phyloP scores from a whole-genome alignment of 2,888 invertebrate genomes.

The Branchellion lobata region DNA sequence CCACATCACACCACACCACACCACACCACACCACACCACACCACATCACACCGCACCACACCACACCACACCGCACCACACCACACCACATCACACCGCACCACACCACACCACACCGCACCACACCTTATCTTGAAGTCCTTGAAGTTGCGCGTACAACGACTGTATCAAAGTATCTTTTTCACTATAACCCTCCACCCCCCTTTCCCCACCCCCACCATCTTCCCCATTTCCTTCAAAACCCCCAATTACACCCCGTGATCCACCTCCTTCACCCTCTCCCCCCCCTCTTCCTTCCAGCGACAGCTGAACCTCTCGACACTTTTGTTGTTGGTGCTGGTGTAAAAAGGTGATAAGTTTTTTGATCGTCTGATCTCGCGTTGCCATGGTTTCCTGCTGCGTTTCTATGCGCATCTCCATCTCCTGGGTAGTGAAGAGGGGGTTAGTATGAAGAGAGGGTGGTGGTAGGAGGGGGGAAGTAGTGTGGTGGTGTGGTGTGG shows the following conservation, averaged over 20 bases:
- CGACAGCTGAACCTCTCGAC: background rate
- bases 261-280: background rate
- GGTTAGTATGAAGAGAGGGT: no score
- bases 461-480: no score
- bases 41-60: no score
- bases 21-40: no score
- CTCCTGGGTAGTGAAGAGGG: conserved; percentile 43
- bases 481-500: no score
- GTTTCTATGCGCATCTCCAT: conserved; percentile 92
- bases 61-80: no score
- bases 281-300: conserved; percentile 6
- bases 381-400: conserved; percentile 93
- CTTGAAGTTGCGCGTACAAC: conserved; percentile 7
- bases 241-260: background rate
- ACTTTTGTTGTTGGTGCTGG: background rate
- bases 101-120: background rate
- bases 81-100: no score
- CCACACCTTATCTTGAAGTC: background rate
- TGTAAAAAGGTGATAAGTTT: conserved; percentile 91
- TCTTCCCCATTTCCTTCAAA: background rate
- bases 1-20: no score
- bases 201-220: background rate
- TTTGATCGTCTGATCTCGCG: conserved; percentile 96
- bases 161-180: background rate
- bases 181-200: background rate